Base-by-base conservation (phyloP, 2,113 vertebrate species). In the Eonycteris spelaea region DNA sequence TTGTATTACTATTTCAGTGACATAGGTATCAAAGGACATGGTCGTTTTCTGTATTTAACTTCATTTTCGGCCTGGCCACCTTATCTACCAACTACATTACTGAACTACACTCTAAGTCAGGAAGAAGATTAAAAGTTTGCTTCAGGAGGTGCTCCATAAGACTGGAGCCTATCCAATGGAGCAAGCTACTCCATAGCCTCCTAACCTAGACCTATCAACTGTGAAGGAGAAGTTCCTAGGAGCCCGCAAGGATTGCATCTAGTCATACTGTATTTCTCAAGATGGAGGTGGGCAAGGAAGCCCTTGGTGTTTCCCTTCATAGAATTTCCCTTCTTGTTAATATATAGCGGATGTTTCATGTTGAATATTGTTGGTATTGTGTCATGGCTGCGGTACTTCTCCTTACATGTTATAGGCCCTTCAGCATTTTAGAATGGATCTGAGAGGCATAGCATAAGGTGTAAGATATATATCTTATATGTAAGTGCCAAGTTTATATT, bases 321-420 rank as follows among this genome's bases (percentile, higher is more conserved):
- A 77, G 53, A 16, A 14, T 79, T 48, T 92, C 33, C 61, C n/a
- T 63, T n/a, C 14, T 78, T 13, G 33, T 18, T 57, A 28, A 40
- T 71, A 53, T 53, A 67, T 71, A 93, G 21, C 35, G 16, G 38
- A 65, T 82, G 12, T 30, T 74, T 93, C 40, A 86, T 59, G 59
- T 35, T 91, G 45, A 88, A 30, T 74, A 35, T 75, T n/a, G 4
- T 8, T 74, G 18, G 19, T 40, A 30, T 73, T 93, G n/a, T 70
- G 79, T 92, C 15, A 79, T 16, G 40, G 40, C 6, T 51, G 10
- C 48, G 38, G 15, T n/a, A 5, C 24, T 55, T 53, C 65, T 61
- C 8, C 45, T n/a, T 78, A 14, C 22, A 11, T 55, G 6, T 24
- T 75, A 35, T 24, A 51, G 48, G 78, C 14, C 3, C 12, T 21